Base-by-base conservation (phyloP, 2,888 invertebrate genomes). In the Loripinus fragilis region DNA sequence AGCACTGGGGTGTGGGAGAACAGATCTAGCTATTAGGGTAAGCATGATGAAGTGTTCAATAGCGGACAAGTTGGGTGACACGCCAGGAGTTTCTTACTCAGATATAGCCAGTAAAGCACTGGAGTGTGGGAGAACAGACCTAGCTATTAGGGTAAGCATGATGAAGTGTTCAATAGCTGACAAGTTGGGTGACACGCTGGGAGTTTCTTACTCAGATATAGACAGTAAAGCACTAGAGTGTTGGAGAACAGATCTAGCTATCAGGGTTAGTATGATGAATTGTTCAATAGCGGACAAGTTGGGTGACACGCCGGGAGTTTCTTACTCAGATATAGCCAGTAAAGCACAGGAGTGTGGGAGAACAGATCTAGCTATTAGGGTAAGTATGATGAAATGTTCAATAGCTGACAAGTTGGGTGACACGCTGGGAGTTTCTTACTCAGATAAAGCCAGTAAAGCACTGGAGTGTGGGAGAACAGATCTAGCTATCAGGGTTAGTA, bases 181-280 rank as follows among this genome's bases (percentile, higher is more conserved):
- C 85, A 98, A 98, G 93, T 95, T 99, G 38, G 96, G 97, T 15
- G 96, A 96, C 87, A 96, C 96, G 71, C 96, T 96, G 0, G 98
- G 98, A 0, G 96, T 99, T 71, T 98, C 98, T 0, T 99, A 97
- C 94, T 97, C 98, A 74, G 97, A 98, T 89, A 98, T 99, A 81
- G 98, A 99, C 0, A 96, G 96, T 93, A 97, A 97, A 92, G 99
- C 99, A 0, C 96, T 97, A n/a, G 96, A 97, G 87, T 96, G 95
- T 89, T 98, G 98, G 0, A 95, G 97, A 82, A 97, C 96, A 90
- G 96, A 97, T 86, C 95, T 99, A 48, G 98, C 98, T 23, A 97
- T 98, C 74, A 97, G 97, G 95, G 97, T 97, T n/a, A n/a, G n/a
- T n/a, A n/a, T n/a, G n/a, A n/a, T n/a, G n/a, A n/a, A n/a, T n/a